These are phyloP conservation scores for Pangasianodon gigas DNA, from an alignment of 2,113 vertebrate genomes.

Conservation along the genomic window DNA sequence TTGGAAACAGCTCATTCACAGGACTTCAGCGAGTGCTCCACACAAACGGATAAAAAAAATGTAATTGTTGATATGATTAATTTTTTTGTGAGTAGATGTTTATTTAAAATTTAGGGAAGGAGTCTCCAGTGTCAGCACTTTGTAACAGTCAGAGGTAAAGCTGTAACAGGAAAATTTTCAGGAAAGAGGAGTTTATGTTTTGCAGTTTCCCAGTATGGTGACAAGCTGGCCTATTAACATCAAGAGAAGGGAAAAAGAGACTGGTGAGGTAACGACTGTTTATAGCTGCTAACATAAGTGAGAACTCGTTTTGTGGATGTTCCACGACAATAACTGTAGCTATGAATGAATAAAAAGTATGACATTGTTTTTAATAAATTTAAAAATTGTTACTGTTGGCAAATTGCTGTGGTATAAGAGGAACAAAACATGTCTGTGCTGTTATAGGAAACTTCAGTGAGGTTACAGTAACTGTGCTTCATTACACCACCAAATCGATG, in stretches of 20 bases:
- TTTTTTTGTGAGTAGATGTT: not conserved
- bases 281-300: not conserved
- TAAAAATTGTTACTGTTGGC: not conserved
- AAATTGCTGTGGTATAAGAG: not conserved
- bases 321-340: not conserved
- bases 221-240: not conserved
- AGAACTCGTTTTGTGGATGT: not conserved
- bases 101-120: not conserved
- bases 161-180: not conserved
- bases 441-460: too few relatives aligned
- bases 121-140: not conserved
- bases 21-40: not conserved
- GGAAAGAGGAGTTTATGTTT: not conserved
- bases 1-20: not conserved
- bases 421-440: not conserved
- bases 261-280: not conserved
- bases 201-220: not conserved
- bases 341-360: not conserved
- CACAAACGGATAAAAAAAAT: not conserved
- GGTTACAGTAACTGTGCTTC: not conserved
- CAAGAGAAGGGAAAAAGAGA: not conserved
- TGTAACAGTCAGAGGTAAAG: not conserved
- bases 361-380: not conserved
- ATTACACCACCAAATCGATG: not conserved
- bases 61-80: not conserved